phyloP scores from a whole-genome alignment of 1,140 invertebrate species.

The Brachionus sp. region DNA sequence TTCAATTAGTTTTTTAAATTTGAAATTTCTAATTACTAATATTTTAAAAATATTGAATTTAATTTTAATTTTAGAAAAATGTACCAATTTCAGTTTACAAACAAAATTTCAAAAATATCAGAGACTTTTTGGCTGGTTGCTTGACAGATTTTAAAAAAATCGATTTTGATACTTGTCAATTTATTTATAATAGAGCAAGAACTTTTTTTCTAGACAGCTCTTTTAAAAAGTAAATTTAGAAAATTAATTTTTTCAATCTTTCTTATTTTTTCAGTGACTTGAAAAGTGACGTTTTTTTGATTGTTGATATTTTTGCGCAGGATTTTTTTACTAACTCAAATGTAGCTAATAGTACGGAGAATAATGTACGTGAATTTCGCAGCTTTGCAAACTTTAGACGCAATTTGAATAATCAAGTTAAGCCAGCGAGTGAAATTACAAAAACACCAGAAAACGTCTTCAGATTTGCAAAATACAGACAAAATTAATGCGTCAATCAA shows the following conservation, averaged over 20 bases:
- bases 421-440: not conserved
- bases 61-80: not conserved
- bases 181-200: constrained; percentile 14
- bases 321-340: not conserved
- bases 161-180: not conserved
- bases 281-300: not conserved
- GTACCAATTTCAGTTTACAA: not conserved
- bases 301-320: constrained; percentile 7
- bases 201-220: not conserved
- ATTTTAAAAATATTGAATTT: not conserved
- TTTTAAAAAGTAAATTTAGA: not conserved
- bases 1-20: too few relatives aligned
- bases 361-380: not conserved
- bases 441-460: not conserved
- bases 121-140: not conserved
- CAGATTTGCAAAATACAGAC: not conserved
- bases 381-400: constrained; percentile 6
- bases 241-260: not conserved
- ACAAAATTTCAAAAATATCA: constrained; percentile 28
- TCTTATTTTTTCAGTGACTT: not conserved
- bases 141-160: not conserved
- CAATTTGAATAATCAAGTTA: not conserved
- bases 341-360: not conserved
- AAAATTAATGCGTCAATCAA: not conserved
- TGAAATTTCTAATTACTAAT: too few relatives aligned